These are phyloP conservation scores for Leiothrix lutea DNA, from an alignment of 2,113 vertebrate genomes.

Conservation along the genomic window DNA sequence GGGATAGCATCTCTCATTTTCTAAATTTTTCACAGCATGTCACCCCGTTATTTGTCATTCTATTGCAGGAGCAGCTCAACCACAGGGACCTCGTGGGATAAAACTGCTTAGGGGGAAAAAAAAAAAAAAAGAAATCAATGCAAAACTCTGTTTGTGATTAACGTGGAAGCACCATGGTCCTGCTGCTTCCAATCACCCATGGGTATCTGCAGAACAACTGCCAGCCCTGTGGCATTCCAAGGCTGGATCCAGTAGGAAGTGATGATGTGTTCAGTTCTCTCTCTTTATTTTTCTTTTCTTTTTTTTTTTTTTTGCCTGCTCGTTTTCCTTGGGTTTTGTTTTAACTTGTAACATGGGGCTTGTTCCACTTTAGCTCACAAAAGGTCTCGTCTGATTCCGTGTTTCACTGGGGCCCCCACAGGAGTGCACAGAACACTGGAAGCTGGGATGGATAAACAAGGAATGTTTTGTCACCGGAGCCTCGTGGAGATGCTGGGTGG, in stretches of 20 bases:
- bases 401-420: background rate
- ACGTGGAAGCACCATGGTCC: background rate
- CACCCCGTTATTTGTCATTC: slow-evolving; percentile 26
- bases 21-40: slow-evolving; percentile 28
- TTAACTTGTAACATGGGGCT: background rate
- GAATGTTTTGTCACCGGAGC: background rate
- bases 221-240: background rate
- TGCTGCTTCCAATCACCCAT: background rate
- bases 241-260: background rate
- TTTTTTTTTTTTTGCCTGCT: background rate
- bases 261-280: background rate
- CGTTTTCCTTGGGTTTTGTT: background rate
- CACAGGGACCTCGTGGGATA: slow-evolving; percentile 11
- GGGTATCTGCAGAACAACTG: background rate
- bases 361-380: background rate
- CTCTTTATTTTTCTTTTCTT: background rate
- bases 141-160: background rate
- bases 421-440: background rate
- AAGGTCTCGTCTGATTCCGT: background rate
- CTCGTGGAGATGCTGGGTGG: background rate
- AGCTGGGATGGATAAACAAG: background rate
- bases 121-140: background rate
- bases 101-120: slow-evolving; percentile 23
- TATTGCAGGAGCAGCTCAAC: slow-evolving; percentile 24
- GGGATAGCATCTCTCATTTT: slow-evolving; percentile 15